Conservation (phyloP, 2,888 invertebrate genomes). For the Hyposoter dolosus region DNA sequence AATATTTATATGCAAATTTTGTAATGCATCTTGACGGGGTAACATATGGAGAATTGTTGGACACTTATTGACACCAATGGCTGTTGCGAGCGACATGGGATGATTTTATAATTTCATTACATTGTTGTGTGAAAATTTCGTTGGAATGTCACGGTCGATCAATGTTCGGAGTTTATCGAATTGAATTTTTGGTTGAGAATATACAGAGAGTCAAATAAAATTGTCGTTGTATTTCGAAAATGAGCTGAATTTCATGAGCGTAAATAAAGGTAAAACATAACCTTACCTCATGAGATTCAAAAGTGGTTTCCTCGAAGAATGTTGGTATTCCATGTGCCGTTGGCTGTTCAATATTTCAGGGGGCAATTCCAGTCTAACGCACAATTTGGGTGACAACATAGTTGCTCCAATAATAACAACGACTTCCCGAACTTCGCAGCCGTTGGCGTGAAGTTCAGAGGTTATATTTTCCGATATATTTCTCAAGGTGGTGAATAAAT, state of each 20-base stretch:
- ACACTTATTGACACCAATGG: no score
- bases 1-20: no score
- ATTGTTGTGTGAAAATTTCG: background rate
- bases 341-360: slow-evolving; percentile 77
- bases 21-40: no score
- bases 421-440: slow-evolving; percentile 80
- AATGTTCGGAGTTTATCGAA: background rate
- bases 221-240: background rate
- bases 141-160: background rate
- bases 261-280: background rate
- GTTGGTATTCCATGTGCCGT: slow-evolving; percentile 79
- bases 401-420: slow-evolving; percentile 83
- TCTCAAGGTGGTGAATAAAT: slow-evolving; percentile 74
- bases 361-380: slow-evolving; percentile 79
- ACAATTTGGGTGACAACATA: slow-evolving; percentile 81
- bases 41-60: no score
- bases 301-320: slow-evolving; percentile 81
- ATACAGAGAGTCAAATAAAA: background rate
- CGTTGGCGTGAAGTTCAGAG: slow-evolving; percentile 76
- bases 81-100: no score
- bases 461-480: slow-evolving; percentile 77
- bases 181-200: background rate
- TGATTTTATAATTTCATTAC: background rate
- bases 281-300: slow-evolving; percentile 82
- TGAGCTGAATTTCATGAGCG: background rate